Evolutionary conservation across 2,888 invertebrate genomes (phyloP), one percentile per base, ranked within the genome.

Genomic region (Latrodectus elegans): DNA sequence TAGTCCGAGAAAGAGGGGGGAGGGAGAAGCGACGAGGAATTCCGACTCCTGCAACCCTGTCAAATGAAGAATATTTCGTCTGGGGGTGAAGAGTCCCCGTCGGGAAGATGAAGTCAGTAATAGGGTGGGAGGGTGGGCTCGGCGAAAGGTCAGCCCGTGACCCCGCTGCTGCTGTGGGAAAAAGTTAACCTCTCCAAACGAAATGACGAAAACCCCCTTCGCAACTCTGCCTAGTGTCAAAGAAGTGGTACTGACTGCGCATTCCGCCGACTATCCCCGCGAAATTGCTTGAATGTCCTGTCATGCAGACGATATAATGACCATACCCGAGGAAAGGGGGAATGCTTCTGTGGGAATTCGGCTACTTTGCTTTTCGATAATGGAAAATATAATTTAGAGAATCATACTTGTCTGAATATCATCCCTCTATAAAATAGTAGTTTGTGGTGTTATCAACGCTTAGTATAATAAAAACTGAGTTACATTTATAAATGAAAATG

Each of bases 121-220:
- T 84, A 78, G 73, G 73, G 65, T 53, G 73, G 84, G 84, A 78
- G 78, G 72, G 22, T 71, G 53, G 73, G 72, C 76, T 64, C 60
- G 71, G 76, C 55, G 55, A 80, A 80, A 85, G 85, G 85, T 85
- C 80, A 85, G 52, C 74, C 12, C 80, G 67, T 79, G 85, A 85
- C 85, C 85, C 79, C 71, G 52, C 60, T 55, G 81, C 73, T 64
- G 64, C 80, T 85, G 85, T 85, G 85, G 79, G 85, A 85, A 85
- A 85, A 85, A 85, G 79, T 79, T 85, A 85, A 85, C 85, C 85
- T 85, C 75, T 52, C 26, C 49, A 11, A n/a, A 38, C 11, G 64
- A 49, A 38, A 49, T 26, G 71, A 60, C 49, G 53, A 53, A 51
- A 79, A 67, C 78, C 78, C 84, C 84, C 84, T 84, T 83, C 70